phyloP scores from a whole-genome alignment of 2,797 vertebrate species.

The Nyctibius grandis region DNA sequence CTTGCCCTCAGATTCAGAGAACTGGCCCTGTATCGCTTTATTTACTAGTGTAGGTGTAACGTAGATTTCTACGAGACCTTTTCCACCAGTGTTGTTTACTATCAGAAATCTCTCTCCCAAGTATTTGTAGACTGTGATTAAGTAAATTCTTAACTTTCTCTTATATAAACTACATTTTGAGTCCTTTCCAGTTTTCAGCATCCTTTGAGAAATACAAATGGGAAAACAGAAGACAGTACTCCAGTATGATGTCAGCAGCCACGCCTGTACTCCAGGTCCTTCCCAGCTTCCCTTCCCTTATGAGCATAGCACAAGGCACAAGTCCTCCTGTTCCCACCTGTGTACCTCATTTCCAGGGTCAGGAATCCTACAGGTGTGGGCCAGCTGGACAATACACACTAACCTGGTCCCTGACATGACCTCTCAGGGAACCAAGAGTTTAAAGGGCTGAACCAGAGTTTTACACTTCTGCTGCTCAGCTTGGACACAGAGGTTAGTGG shows the following conservation, averaged over 20 bases:
- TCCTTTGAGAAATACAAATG: neutral
- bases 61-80: neutral
- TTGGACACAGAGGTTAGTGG: neutral
- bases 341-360: neutral
- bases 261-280: neutral
- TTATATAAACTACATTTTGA: conserved; percentile 37
- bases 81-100: conserved; percentile 35
- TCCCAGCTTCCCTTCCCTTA: neutral
- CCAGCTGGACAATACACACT: neutral
- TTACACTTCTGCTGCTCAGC: neutral
- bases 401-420: neutral
- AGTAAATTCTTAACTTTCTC: neutral
- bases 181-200: neutral
- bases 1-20: neutral
- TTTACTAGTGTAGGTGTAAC: conserved; percentile 45
- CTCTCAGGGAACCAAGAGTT: neutral
- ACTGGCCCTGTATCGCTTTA: neutral
- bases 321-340: neutral
- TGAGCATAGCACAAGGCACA: neutral
- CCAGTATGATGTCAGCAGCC: neutral
- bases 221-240: neutral
- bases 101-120: neutral
- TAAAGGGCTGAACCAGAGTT: too few species aligned
- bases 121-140: conserved; percentile 42
- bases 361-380: neutral